Conservation (phyloP, 2,888 invertebrate genomes). For the Leptopterna dolabrata region DNA sequence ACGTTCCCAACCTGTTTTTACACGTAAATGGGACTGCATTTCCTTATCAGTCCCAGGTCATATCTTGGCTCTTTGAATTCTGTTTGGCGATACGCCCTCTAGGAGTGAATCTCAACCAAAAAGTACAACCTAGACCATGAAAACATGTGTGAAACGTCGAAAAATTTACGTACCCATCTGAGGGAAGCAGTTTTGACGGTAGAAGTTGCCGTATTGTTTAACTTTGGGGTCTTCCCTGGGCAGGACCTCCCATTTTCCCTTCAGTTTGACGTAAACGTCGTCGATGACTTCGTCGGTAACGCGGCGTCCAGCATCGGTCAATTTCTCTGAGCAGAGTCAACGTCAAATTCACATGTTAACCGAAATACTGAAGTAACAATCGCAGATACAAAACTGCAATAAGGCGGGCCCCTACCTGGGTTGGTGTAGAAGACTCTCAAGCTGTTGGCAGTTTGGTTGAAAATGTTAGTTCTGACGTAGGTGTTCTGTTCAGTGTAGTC, state of each 20-base stretch:
- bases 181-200: conserved; percentile 58
- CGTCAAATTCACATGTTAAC: no score
- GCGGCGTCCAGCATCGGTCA: conserved; percentile 50
- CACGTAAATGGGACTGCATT: no score
- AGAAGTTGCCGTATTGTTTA: conserved; percentile 46
- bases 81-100: no score
- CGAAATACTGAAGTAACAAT: no score
- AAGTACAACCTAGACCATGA: no score
- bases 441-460: conserved; percentile 42
- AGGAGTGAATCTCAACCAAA: no score
- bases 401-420: conserved; percentile 11
- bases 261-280: conserved; percentile 50
- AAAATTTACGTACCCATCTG: conserved; percentile 59
- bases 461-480: conserved; percentile 41
- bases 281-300: conserved; percentile 50
- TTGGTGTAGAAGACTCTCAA: conserved; percentile 55
- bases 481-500: conserved; percentile 28
- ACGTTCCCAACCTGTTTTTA: no score
- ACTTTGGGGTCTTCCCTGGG: conserved; percentile 54
- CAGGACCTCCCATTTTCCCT: conserved; percentile 42
- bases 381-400: no score
- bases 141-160: no score
- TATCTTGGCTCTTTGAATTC: no score
- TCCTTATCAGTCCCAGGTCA: no score
- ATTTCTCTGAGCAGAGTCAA: conserved; percentile 32